Conservation (phyloP, 1,140 invertebrate species). For the Paracyclopina nana region DNA sequence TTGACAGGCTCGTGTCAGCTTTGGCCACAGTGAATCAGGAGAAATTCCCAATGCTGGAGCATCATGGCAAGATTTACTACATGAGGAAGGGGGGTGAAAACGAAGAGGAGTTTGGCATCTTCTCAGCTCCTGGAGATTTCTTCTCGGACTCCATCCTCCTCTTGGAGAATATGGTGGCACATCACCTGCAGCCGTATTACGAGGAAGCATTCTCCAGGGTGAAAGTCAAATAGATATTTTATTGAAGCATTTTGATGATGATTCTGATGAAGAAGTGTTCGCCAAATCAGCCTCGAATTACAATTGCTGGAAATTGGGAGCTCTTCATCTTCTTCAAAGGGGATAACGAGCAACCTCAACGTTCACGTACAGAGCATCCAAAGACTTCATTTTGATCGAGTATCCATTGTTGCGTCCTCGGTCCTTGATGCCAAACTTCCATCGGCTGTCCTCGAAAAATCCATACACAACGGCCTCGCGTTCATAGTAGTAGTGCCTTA, state of each 20-base stretch:
- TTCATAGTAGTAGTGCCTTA: background rate
- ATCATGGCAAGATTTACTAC: background rate
- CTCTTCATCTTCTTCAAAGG: too few relatives aligned
- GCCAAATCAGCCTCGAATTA: too few relatives aligned
- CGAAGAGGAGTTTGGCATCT: background rate
- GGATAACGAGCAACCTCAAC: too few relatives aligned
- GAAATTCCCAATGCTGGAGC: background rate
- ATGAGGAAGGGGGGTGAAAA: background rate
- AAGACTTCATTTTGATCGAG: too few relatives aligned
- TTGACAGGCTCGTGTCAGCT: background rate
- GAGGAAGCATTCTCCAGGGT: background rate
- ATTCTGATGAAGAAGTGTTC: too few relatives aligned
- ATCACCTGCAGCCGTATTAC: slow-evolving; percentile 1
- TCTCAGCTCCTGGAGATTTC: too few relatives aligned
- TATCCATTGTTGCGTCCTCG: background rate
- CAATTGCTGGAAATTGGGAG: too few relatives aligned
- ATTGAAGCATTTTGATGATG: too few relatives aligned
- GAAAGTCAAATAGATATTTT: too few relatives aligned
- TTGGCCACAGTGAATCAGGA: background rate
- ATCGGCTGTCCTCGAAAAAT: background rate
- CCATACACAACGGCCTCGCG: background rate
- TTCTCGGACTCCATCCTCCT: background rate
- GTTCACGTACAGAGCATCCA: too few relatives aligned
- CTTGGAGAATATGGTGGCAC: background rate
- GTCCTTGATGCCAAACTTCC: background rate